phyloP scores from a whole-genome alignment of 2,797 vertebrate species.

The Sitta carolinensis region DNA sequence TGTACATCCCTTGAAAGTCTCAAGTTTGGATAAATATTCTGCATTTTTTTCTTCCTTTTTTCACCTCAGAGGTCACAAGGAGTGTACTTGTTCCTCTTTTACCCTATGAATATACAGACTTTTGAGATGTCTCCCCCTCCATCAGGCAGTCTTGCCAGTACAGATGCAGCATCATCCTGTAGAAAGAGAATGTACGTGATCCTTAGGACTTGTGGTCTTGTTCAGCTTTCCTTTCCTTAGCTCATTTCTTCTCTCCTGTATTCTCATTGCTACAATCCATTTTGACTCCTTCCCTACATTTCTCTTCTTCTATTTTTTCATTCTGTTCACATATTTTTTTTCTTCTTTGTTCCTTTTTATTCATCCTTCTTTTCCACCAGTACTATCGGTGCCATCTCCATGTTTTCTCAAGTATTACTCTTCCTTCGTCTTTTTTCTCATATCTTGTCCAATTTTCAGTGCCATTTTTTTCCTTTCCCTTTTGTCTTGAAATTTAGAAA shows the following conservation, averaged over 20 bases:
- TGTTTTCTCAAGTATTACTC: neutral
- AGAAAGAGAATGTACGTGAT: neutral
- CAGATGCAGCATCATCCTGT: neutral
- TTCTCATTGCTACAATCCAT: neutral
- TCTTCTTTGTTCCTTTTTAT: neutral
- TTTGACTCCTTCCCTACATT: neutral
- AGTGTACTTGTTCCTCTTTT: neutral
- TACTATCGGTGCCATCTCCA: neutral
- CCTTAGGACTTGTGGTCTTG: neutral
- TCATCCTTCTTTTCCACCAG: neutral
- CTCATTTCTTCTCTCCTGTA: neutral
- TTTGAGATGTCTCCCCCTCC: neutral
- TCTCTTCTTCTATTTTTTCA: neutral
- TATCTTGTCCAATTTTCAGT: neutral
- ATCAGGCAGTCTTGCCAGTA: neutral
- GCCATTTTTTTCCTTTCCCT: neutral
- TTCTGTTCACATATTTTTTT: neutral
- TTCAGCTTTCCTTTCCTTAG: neutral
- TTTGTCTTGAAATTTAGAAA: neutral
- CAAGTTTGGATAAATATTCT: neutral
- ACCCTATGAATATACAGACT: neutral
- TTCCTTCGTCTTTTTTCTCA: neutral
- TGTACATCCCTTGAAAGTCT: neutral
- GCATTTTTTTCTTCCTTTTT: neutral
- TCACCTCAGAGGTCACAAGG: neutral